Evolutionary conservation across 2,797 vertebrate genomes (phyloP).

Genomic region (Darevskia nairensis): DNA sequence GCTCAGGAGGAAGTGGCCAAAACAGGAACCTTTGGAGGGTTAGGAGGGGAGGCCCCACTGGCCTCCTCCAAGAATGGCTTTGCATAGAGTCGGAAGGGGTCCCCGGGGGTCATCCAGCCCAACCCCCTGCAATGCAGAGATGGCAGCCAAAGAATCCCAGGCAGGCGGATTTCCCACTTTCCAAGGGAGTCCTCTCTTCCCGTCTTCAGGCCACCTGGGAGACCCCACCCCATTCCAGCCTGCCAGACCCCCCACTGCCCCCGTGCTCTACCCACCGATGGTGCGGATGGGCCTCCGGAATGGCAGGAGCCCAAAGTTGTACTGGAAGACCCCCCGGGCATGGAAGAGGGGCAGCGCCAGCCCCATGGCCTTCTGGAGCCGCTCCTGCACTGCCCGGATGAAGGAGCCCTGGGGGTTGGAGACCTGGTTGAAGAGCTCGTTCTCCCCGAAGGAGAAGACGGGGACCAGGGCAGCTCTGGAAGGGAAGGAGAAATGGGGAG

Average conservation of each 20-base stretch:
- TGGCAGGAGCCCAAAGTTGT: conserved; percentile 77
- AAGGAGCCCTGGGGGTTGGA: conserved; percentile 78
- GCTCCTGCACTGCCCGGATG: conserved; percentile 75
- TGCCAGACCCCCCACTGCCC: background rate
- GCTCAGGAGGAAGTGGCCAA: too few species aligned
- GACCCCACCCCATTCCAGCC: background rate
- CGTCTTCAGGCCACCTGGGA: background rate
- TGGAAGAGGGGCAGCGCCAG: conserved; percentile 82
- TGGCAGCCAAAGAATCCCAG: too few species aligned
- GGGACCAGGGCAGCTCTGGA: conserved; percentile 82
- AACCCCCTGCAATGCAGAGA: too few species aligned
- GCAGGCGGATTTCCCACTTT: too few species aligned
- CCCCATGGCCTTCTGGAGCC: conserved; percentile 73
- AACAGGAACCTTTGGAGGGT: background rate
- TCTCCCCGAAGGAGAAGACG: conserved; percentile 86
- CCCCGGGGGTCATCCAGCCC: too few species aligned
- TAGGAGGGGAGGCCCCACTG: background rate
- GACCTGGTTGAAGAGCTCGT: conserved; percentile 84
- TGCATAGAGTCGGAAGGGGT: too few species aligned
- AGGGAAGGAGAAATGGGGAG: background rate
- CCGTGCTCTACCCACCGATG: conserved; percentile 72
- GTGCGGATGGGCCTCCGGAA: conserved; percentile 79
- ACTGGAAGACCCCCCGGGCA: conserved; percentile 81
- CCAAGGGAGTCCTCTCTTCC: too few species aligned
- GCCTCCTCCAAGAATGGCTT: background rate